Evolutionary conservation across 2,113 vertebrate species (phyloP).

Genomic region (Myiozetetes cayanensis): DNA sequence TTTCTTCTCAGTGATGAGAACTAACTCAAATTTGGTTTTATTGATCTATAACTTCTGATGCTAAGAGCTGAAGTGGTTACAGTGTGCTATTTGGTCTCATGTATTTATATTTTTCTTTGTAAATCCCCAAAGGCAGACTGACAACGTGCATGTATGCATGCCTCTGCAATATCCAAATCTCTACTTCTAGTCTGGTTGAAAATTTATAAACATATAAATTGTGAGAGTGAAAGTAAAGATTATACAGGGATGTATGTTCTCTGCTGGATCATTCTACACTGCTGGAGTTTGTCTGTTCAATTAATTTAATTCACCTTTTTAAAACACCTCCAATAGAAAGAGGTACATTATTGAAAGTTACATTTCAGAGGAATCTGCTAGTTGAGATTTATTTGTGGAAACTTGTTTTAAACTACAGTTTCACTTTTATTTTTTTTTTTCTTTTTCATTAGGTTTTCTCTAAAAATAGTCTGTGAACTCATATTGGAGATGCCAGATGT

Average conservation of each 20-base stretch:
- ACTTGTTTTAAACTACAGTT: not conserved
- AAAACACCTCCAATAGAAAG: not conserved
- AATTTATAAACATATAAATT: not conserved
- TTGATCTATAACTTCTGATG: not conserved
- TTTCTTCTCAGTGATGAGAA: not conserved
- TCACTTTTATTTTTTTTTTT: not conserved
- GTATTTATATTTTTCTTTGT: not conserved
- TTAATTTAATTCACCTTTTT: not conserved
- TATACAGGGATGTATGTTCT: not conserved
- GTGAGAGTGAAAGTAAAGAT: not conserved
- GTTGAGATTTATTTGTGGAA: slow-evolving; percentile 4
- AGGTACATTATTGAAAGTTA: not conserved
- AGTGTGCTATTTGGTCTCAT: not conserved
- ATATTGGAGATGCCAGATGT: slow-evolving; percentile 27
- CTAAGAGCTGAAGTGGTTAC: not conserved
- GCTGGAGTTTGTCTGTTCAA: not conserved
- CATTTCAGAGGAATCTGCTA: not conserved
- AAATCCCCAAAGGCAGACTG: not conserved
- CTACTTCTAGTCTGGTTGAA: not conserved
- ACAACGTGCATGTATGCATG: fast-evolving
- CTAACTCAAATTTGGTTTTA: not conserved
- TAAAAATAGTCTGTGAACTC: not conserved
- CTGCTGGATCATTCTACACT: not conserved
- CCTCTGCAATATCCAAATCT: not conserved
- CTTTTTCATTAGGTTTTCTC: not conserved